These are phyloP conservation scores for Reinhardtius hippoglossoides DNA, from an alignment of 2,113 vertebrate species.

Conservation along the genomic window DNA sequence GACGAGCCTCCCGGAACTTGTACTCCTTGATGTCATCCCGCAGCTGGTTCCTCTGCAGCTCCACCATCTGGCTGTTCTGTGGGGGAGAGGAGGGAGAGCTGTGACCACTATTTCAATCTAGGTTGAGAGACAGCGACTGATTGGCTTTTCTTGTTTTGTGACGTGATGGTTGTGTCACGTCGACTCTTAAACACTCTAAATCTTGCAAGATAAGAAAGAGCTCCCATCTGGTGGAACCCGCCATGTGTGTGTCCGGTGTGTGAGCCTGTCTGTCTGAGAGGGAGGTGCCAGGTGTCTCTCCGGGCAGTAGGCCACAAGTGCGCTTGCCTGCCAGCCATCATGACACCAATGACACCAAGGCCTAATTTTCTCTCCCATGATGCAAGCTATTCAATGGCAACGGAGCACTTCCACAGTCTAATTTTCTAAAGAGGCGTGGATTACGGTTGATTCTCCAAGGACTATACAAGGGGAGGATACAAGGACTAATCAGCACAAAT, in stretches of 20 bases:
- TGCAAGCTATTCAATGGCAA: conserved; percentile 22
- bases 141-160: conserved; percentile 42
- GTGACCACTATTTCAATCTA: conserved; percentile 13
- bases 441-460: conserved; percentile 10
- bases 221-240: conserved; percentile 47
- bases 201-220: conserved; percentile 33
- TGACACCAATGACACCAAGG: conserved; percentile 40
- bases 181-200: conserved; percentile 38
- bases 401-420: conserved; percentile 22
- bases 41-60: conserved; percentile 91
- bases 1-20: conserved; percentile 93
- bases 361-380: conserved; percentile 47
- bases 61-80: conserved; percentile 92
- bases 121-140: conserved; percentile 16
- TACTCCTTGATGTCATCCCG: conserved; percentile 98
- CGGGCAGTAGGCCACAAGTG: conserved; percentile 59
- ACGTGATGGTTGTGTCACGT: conserved; percentile 33
- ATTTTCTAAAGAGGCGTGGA: conserved; percentile 39
- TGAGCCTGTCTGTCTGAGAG: conserved; percentile 10
- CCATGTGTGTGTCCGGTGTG: conserved; percentile 19
- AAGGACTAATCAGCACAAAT: conserved; percentile 3
- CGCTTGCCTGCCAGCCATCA: conserved; percentile 44
- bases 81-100: neutral
- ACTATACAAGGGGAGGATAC: neutral
- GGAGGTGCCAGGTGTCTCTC: conserved; percentile 65